Evolutionary conservation across 2,888 invertebrate genomes (phyloP).

Genomic region (Tenthredo notha): DNA sequence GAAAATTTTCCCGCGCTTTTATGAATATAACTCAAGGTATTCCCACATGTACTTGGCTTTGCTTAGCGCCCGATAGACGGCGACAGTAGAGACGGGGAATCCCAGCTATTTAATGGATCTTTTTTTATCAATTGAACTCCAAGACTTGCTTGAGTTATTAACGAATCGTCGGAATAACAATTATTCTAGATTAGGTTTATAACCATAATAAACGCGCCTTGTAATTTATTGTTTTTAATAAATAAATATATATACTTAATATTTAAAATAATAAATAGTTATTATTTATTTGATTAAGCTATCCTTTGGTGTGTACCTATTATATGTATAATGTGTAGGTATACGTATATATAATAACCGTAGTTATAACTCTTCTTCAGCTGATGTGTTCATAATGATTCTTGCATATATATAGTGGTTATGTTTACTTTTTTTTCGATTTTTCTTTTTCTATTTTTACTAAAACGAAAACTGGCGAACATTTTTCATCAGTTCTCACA

Average conservation of each 20-base stretch:
- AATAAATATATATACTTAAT: slow-evolving; percentile 59
- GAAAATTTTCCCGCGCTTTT: neutral
- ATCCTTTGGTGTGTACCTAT: slow-evolving; percentile 68
- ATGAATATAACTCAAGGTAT: neutral
- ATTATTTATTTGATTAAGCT: slow-evolving; percentile 65
- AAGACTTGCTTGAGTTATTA: neutral
- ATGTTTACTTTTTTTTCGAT: slow-evolving; percentile 53
- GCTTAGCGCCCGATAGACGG: neutral
- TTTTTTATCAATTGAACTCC: neutral
- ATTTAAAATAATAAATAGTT: slow-evolving; percentile 71
- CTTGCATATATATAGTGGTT: slow-evolving; percentile 54
- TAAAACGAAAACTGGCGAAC: slow-evolving; percentile 61
- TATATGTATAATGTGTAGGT: slow-evolving; percentile 20
- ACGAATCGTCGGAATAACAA: neutral
- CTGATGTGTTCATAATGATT: slow-evolving; percentile 32
- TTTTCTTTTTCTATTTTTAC: slow-evolving; percentile 56
- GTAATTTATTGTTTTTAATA: neutral
- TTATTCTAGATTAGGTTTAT: neutral
- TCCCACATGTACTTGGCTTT: neutral
- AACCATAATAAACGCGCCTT: neutral
- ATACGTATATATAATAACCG: slow-evolving; percentile 18
- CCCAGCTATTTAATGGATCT: neutral
- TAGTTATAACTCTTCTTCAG: slow-evolving; percentile 55
- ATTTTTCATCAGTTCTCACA: slow-evolving; percentile 55
- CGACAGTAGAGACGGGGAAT: slow-evolving; percentile 12